Base-by-base conservation (phyloP, 1,140 invertebrate species). In the Sycobia sp. region DNA sequence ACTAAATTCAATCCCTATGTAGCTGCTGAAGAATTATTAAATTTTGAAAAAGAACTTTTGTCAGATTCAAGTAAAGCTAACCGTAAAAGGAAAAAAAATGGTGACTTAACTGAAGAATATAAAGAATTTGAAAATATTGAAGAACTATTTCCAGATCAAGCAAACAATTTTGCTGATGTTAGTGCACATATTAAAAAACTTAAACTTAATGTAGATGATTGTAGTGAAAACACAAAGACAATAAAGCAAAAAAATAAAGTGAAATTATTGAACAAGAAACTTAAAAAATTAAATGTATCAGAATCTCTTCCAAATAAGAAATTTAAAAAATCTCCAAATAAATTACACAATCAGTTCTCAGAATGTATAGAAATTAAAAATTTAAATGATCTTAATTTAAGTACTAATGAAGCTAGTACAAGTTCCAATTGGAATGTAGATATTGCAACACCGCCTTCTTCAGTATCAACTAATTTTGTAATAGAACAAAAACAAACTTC, bases 41-140 rank as follows among this genome's bases (percentile, higher is more conserved):
- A 76, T 58, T 78, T 83, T 57, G 72, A 83, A 18, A 32, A 77
- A 11, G 67, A 81, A 27, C 54, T 80, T 10, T 71, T 75, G 46
- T 67, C 67, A 1, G 78, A 81, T 66, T 67, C 73, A 3, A 67
- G 63, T 32, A 74, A 69, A 43, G 69, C 69, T 55, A 65, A 64
- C 22, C 62, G 66, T 55, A 62, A 49, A 57, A 57, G 38, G 56
- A 64, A 60, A 65, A 70, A 63, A 51, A 67, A 62, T 47, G 64
- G 29, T 62, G 56, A 43, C 50, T 5, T 11, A 50, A n/a, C 49
- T 38, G 25, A 56, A 53, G 20, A 53, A 47, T 18, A 36, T 8
- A 27, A 65, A 50, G 38, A 43, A 14, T 7, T 39, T 39, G 23
- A 54, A n/a, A 46, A 46, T 18, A 38, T 62, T 20, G 41, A 54